A percentile compares a stretch with the other conserved stretches of the same genome.
phyloP scores from a whole-genome alignment of 2,113 vertebrate genomes.

The Datnioides undecimradiatus region DNA sequence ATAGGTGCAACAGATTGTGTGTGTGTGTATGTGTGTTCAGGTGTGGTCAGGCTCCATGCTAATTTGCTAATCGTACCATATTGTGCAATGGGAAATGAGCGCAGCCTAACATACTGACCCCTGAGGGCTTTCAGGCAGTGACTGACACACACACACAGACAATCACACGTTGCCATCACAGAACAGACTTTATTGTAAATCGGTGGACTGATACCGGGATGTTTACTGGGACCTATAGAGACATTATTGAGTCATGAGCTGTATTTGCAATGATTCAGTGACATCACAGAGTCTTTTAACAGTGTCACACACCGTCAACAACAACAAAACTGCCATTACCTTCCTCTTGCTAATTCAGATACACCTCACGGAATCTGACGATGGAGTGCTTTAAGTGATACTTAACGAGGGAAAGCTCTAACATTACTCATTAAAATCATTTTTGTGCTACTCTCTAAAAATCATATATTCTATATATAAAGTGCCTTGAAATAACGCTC shows the following conservation, averaged over 20 bases:
- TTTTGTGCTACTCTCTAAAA: no score
- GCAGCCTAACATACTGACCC: slow-evolving; percentile 9
- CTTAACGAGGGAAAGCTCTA: no score
- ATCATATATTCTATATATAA: no score
- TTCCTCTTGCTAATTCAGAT: neutral
- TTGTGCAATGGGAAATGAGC: slow-evolving; percentile 21
- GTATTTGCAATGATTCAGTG: neutral
- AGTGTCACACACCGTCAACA: neutral
- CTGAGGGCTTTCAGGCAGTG: neutral
- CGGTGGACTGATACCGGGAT: neutral
- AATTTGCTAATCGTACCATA: slow-evolving; percentile 29
- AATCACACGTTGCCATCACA: neutral
- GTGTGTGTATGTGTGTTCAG: slow-evolving; percentile 19
- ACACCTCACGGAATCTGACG: no score
- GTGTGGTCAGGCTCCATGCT: slow-evolving; percentile 27
- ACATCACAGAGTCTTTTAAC: neutral
- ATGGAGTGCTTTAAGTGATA: no score
- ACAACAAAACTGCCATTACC: neutral
- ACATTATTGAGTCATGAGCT: slow-evolving; percentile 11
- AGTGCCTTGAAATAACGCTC: no score
- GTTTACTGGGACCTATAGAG: neutral
- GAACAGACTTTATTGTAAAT: neutral
- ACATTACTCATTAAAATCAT: no score
- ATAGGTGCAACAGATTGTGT: slow-evolving; percentile 44
- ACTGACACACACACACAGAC: neutral